phyloP scores from a whole-genome alignment of 2,113 vertebrate species.

The Xiphophorus hellerii region DNA sequence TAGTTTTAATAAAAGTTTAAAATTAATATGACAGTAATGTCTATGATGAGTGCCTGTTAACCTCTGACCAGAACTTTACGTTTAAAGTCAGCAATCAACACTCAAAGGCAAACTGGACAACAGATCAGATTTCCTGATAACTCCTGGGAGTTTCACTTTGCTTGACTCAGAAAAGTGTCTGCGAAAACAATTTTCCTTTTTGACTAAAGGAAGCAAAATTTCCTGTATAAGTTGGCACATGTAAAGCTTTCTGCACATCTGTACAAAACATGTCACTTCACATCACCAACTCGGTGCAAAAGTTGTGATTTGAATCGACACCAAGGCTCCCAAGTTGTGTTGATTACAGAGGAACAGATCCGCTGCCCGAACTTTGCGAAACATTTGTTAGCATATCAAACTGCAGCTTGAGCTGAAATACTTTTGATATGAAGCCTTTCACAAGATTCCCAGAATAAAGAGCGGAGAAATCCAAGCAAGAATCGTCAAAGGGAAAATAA shows the following conservation, averaged over 20 bases:
- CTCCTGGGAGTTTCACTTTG: conserved; percentile 23
- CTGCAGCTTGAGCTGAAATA: conserved; percentile 28
- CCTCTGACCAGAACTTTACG: not conserved
- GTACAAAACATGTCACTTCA: not conserved
- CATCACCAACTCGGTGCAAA: conserved; percentile 4
- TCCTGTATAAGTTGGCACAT: not conserved
- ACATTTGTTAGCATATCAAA: conserved; percentile 44
- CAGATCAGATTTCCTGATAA: not conserved
- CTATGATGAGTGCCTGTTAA: not conserved
- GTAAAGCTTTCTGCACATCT: not conserved
- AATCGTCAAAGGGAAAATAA: not conserved
- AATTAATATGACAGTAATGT: not conserved
- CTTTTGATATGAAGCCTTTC: conserved; percentile 28
- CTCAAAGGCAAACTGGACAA: conserved; percentile 1
- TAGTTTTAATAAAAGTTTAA: not conserved
- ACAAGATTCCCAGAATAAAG: conserved; percentile 41
- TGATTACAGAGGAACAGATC: conserved; percentile 17
- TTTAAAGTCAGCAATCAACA: not conserved
- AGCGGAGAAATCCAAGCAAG: conserved; percentile 3
- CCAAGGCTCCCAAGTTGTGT: conserved; percentile 35
- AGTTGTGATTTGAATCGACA: conserved; percentile 32
- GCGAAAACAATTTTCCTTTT: conserved; percentile 11
- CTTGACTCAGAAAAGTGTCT: conserved; percentile 4
- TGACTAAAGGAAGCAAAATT: conserved; percentile 2
- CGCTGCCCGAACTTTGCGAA: conserved; percentile 27